Base-by-base conservation (phyloP, 2,888 invertebrate genomes). In the Calameuta pallipes region DNA sequence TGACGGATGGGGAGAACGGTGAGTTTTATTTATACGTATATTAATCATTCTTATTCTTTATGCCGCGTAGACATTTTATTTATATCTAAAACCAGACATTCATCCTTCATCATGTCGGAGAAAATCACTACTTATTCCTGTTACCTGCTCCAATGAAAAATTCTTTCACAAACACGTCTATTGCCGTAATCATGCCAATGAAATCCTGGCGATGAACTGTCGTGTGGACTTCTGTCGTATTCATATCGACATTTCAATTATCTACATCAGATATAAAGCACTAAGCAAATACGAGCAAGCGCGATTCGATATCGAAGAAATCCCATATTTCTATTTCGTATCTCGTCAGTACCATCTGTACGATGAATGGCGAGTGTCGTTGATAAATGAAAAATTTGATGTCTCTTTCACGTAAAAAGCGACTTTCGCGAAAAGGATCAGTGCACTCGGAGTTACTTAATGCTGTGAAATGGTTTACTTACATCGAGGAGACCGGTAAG, bases 1-100 rank as follows among this genome's bases (percentile, higher is more conserved):
- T 89, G 76, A 88, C 88, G 31, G 92, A 92, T 77, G 90, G 90
- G 69, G 92, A 92, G 85, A 91, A 90, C 82, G 92, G 92, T 92
- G 79, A 91, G 90, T 87, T 69, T 56, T 76, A 41, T 37, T 77
- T 68, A 56, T 33, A 41, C 15, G 13, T 56, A 23, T 23, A 2
- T 56, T 56, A 56, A 30, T 71, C 15, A 33, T 23, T 30, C 3
- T 15, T 15, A 23, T 4, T 71, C 31, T 1, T 33, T 9, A 12
- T 33, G 13, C 1, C 9, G 71, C 71, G 1, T 31, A 34, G 1
- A 33, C 34, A 33, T 2, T 13, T 71, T 13, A 31, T 13, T 31
- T 30, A 33, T 4, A n/a, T 70, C 31, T n/a, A 4, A 12, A n/a
- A 71, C 12, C 71, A 31, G 9, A 31, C 6, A 12, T 23, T 15